These are phyloP conservation scores for Globodera rostochiensis DNA, from an alignment of 1,140 invertebrate genomes.

Conservation along the genomic window DNA sequence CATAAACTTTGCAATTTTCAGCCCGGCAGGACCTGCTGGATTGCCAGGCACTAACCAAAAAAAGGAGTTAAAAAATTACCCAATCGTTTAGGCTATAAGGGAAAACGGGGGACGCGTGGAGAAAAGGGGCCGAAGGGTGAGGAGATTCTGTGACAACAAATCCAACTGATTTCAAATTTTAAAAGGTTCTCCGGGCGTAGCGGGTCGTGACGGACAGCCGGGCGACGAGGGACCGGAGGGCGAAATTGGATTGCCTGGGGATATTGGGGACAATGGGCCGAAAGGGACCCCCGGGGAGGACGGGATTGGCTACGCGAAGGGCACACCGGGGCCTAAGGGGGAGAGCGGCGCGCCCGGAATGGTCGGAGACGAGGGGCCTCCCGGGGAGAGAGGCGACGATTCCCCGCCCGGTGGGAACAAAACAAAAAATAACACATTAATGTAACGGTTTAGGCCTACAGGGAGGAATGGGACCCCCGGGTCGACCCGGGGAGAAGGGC, in stretches of 20 bases:
- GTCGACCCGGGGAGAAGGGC: constrained; percentile 36
- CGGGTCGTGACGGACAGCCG: constrained; percentile 27
- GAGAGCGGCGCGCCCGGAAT: constrained; percentile 37
- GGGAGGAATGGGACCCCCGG: constrained; percentile 42
- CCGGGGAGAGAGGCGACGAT: constrained; percentile 48
- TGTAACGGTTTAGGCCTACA: constrained; percentile 30
- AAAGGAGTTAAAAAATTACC: neutral
- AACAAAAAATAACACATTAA: neutral
- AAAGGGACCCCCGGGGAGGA: constrained; percentile 40
- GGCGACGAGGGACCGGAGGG: constrained; percentile 37
- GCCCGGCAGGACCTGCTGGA: constrained; percentile 40
- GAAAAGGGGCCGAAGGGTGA: constrained; percentile 44
- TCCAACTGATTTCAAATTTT: neutral
- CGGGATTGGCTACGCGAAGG: constrained; percentile 40
- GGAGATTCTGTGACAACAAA: neutral
- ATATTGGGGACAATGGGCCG: constrained; percentile 28
- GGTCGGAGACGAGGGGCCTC: constrained; percentile 43
- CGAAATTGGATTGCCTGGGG: constrained; percentile 37
- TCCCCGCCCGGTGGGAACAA: constrained; percentile 32
- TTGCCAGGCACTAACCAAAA: constrained; percentile 29
- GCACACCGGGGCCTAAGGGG: constrained; percentile 45
- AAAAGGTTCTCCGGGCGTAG: constrained; percentile 30
- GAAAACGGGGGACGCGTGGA: constrained; percentile 44
- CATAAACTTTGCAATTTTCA: constrained; percentile 6
- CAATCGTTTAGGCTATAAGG: constrained; percentile 41